Conservation (phyloP, 2,113 vertebrate species). For the Sinocyclocheilus maitianheensis region DNA sequence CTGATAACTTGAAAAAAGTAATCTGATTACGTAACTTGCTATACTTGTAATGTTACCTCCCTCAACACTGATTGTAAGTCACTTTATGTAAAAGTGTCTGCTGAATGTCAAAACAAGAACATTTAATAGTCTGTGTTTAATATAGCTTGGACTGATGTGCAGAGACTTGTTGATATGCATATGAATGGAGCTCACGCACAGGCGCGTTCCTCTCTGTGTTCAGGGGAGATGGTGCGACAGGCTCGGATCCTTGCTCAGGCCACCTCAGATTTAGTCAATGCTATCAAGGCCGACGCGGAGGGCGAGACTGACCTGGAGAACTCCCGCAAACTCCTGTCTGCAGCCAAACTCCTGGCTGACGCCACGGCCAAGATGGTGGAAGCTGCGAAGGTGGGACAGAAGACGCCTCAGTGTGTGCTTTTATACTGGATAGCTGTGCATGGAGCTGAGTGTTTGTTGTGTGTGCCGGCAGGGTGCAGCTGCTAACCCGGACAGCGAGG, state of each 20-base stretch:
- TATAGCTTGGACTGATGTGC: neutral
- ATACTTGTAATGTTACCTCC: too few species aligned
- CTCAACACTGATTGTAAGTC: too few species aligned
- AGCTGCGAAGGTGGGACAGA: conserved; percentile 86
- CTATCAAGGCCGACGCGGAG: conserved; percentile 95
- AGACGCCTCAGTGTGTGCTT: neutral
- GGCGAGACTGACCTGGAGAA: conserved; percentile 94
- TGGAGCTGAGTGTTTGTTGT: neutral
- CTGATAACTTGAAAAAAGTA: too few species aligned
- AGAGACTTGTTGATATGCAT: too few species aligned
- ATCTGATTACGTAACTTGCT: too few species aligned
- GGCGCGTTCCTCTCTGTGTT: neutral
- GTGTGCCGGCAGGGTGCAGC: conserved; percentile 86
- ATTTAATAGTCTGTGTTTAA: neutral
- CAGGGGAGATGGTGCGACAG: conserved; percentile 97
- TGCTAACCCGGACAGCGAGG: conserved; percentile 94
- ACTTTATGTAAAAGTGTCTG: neutral
- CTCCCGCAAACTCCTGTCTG: conserved; percentile 92
- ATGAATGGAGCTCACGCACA: neutral
- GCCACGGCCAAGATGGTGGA: conserved; percentile 98
- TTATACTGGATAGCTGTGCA: neutral
- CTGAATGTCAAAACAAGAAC: neutral
- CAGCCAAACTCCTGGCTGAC: conserved; percentile 93
- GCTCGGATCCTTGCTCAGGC: conserved; percentile 95
- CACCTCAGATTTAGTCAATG: conserved; percentile 94